These are phyloP conservation scores for Varanus salvator DNA, from an alignment of 2,113 vertebrate species.

Conservation along the genomic window DNA sequence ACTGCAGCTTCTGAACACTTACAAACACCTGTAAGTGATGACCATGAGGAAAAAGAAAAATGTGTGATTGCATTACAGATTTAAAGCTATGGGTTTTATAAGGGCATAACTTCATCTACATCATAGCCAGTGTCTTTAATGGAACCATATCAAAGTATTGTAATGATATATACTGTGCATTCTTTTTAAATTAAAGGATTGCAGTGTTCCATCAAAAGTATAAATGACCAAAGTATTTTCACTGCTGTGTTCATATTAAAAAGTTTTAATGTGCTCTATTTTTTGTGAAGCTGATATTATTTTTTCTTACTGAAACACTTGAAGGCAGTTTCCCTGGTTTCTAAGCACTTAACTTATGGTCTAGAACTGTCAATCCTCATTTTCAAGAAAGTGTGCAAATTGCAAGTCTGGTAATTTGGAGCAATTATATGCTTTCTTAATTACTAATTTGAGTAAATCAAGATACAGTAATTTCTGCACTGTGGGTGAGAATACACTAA, in stretches of 20 bases:
- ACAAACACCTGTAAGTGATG: neutral
- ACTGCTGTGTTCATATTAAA: neutral
- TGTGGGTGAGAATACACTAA: neutral
- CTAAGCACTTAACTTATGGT: neutral
- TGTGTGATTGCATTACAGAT: neutral
- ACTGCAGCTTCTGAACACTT: too few relatives aligned
- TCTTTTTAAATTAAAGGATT: neutral
- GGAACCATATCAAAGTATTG: neutral
- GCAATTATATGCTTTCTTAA: slow-evolving; percentile 40
- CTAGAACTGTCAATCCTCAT: neutral
- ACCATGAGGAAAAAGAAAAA: neutral
- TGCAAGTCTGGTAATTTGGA: slow-evolving; percentile 20
- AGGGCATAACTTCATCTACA: neutral
- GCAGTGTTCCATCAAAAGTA: neutral
- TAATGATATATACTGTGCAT: neutral
- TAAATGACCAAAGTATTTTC: neutral
- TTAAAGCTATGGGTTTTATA: neutral
- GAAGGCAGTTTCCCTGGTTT: neutral
- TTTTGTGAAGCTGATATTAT: neutral
- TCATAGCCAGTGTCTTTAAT: neutral
- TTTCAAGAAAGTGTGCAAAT: slow-evolving; percentile 23
- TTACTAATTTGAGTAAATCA: slow-evolving; percentile 36
- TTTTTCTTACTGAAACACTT: slow-evolving; percentile 12
- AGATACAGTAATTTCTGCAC: slow-evolving; percentile 2
- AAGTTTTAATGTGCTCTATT: neutral